phyloP scores from a whole-genome alignment of 2,113 vertebrate species.

The Stegastes partitus region DNA sequence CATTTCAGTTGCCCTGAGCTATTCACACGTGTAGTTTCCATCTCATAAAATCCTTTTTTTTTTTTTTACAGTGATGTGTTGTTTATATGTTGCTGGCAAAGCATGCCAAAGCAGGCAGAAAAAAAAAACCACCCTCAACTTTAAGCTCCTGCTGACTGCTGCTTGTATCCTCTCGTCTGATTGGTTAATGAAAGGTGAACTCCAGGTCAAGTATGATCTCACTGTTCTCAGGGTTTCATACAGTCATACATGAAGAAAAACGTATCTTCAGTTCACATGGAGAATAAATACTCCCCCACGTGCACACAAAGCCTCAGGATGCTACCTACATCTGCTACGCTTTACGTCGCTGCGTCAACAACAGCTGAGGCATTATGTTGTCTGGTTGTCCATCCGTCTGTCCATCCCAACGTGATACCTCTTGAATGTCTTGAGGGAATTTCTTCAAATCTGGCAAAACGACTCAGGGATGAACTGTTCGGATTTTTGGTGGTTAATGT shows the following conservation, averaged over 20 bases:
- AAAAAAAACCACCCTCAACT: not conserved
- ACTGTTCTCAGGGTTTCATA: constrained; percentile 11
- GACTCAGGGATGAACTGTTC: no score
- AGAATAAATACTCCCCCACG: not conserved
- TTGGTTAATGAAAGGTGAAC: constrained; percentile 40
- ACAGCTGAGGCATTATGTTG: no score
- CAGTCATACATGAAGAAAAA: constrained; percentile 7
- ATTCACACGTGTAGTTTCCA: not conserved
- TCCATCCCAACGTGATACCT: no score
- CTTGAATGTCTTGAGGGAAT: no score
- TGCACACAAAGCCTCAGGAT: not conserved
- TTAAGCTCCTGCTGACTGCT: not conserved
- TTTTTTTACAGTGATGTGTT: not conserved
- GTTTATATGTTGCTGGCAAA: not conserved
- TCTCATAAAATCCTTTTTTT: not conserved
- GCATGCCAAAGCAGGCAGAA: not conserved
- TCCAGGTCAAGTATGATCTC: not conserved
- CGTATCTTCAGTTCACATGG: not conserved
- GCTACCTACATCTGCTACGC: constrained; percentile 1
- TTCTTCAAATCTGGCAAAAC: no score
- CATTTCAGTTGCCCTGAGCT: constrained; percentile 15
- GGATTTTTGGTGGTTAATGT: no score
- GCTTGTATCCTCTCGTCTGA: not conserved
- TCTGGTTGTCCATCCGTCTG: no score
- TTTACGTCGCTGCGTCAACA: no score